phyloP scores from a whole-genome alignment of 2,797 vertebrate species.

The Nannoperca obscura region DNA sequence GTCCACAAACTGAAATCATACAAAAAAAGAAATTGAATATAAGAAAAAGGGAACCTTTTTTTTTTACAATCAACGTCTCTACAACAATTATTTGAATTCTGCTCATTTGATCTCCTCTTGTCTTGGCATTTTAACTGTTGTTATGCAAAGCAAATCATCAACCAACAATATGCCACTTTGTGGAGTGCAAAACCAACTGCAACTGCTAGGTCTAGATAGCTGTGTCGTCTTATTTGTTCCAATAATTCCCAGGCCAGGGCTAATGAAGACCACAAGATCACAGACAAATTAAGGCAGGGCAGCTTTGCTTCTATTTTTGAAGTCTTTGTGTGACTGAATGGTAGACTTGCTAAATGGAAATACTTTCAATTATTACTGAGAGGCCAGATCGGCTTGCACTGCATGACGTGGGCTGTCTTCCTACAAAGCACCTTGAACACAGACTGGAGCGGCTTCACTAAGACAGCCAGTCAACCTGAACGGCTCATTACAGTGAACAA shows the following conservation, averaged over 20 bases:
- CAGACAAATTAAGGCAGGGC: constrained; percentile 31
- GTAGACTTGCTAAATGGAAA: constrained; percentile 85
- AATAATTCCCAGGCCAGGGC: constrained; percentile 5
- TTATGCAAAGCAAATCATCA: background rate
- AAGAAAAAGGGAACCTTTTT: background rate
- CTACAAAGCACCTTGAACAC: constrained; percentile 66
- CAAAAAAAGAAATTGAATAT: background rate
- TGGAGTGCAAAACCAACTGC: background rate
- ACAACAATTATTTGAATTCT: background rate
- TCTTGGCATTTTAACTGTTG: background rate
- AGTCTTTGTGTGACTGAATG: constrained; percentile 67
- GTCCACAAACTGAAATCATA: background rate
- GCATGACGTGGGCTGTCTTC: constrained; percentile 71
- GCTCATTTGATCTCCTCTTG: background rate
- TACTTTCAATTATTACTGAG: constrained; percentile 90
- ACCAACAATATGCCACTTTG: background rate
- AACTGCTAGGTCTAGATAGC: background rate
- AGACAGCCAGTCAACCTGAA: constrained; percentile 36
- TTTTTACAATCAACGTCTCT: background rate
- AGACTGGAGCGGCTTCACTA: constrained; percentile 37
- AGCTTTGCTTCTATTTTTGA: constrained; percentile 61
- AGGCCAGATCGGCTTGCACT: constrained; percentile 83
- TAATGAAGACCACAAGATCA: constrained; percentile 25
- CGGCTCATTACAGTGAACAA: constrained; percentile 46
- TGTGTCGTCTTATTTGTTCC: constrained; percentile 4